Percentiles rank a stretch among this genome's conserved stretches.
Evolutionary conservation across 1,140 invertebrate genomes (phyloP).

Genomic region (Oryzaephilus surinamensis): DNA sequence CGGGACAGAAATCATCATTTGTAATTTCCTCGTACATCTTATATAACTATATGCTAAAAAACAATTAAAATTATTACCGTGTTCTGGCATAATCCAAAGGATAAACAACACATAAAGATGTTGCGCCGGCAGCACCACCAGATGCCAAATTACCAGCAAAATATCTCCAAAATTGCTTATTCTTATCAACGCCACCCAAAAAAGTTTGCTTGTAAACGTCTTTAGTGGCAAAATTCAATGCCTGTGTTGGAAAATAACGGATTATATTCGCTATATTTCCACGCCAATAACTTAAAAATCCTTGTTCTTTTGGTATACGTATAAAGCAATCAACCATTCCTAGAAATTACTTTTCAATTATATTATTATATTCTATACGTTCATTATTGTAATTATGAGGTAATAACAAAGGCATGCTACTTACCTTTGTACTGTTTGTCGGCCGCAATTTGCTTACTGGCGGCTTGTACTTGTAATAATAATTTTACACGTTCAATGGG

Average conservation of each 20-base stretch:
- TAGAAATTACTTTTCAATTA: conserved; percentile 31
- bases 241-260: conserved; percentile 90
- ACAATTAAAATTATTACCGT: conserved; percentile 1
- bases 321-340: conserved; percentile 81
- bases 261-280: conserved; percentile 91
- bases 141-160: conserved; percentile 82
- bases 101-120: conserved; percentile 91
- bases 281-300: conserved; percentile 78
- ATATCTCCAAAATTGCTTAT: conserved; percentile 76
- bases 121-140: conserved; percentile 89
- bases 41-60: no score
- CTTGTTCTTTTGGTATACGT: conserved; percentile 79
- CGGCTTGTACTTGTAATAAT: conserved; percentile 79
- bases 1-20: no score
- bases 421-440: conserved; percentile 76
- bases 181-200: conserved; percentile 75
- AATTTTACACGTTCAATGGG: conserved; percentile 88
- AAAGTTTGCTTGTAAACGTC: conserved; percentile 81
- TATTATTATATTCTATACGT: background rate
- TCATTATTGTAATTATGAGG: background rate
- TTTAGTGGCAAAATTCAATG: conserved; percentile 94
- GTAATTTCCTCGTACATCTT: no score
- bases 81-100: conserved; percentile 93
- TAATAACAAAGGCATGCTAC: conserved; percentile 9
- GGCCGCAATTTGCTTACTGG: conserved; percentile 70